These are phyloP conservation scores for Zosterops lateralis DNA, from an alignment of 2,113 vertebrate genomes.

Conservation along the genomic window DNA sequence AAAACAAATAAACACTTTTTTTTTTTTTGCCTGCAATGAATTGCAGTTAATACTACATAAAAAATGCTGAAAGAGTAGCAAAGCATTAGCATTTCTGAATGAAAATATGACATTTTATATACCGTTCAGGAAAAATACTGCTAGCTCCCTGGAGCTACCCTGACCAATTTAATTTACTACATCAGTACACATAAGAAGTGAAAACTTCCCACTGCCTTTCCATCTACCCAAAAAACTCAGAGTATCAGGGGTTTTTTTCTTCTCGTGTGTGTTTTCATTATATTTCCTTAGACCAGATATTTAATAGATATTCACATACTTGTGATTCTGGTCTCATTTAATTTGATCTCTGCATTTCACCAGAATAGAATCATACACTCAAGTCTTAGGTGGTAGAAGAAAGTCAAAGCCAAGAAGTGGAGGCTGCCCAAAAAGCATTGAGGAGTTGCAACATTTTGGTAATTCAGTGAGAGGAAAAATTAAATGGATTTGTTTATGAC, in stretches of 20 bases:
- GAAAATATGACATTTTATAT: not conserved
- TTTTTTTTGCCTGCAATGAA: not conserved
- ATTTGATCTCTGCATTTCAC: not conserved
- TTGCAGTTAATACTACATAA: not conserved
- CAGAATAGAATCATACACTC: not conserved
- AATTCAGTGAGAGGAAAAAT: not conserved
- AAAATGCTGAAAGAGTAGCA: not conserved
- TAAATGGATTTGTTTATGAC: not conserved
- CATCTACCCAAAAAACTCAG: not conserved
- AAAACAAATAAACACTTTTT: not conserved
- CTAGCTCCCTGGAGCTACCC: not conserved
- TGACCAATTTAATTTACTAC: constrained; percentile 29
- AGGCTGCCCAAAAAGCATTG: not conserved
- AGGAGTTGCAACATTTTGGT: not conserved
- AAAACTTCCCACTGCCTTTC: not conserved
- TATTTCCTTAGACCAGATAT: not conserved
- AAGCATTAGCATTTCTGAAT: not conserved
- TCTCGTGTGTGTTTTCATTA: not conserved
- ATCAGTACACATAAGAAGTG: not conserved
- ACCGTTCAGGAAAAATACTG: not conserved
- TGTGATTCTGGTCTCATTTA: not conserved
- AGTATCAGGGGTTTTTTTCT: not conserved
- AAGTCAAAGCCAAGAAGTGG: not conserved
- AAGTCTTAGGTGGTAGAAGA: not conserved
- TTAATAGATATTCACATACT: not conserved